These are phyloP conservation scores for Ophion slaviceki DNA, from an alignment of 2,888 invertebrate genomes.

Conservation along the genomic window DNA sequence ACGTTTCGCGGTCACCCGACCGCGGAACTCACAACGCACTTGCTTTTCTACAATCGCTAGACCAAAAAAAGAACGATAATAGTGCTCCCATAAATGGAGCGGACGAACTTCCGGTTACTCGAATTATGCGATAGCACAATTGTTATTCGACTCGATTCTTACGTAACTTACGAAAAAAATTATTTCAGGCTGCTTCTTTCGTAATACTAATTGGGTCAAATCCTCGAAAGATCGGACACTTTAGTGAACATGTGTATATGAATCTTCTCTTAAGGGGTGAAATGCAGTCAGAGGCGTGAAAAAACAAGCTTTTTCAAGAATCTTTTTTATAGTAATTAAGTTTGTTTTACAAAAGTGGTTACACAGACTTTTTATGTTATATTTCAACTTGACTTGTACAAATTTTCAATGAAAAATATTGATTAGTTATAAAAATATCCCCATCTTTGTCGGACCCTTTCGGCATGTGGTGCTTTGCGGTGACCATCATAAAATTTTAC, in stretches of 20 bases:
- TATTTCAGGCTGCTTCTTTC: background rate
- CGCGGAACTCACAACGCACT: slow-evolving; percentile 34
- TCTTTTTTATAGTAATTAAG: too few relatives aligned
- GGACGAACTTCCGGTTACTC: slow-evolving; percentile 57
- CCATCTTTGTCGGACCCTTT: too few relatives aligned
- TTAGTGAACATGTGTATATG: background rate
- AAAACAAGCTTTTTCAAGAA: too few relatives aligned
- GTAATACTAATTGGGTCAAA: background rate
- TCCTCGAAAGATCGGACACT: background rate
- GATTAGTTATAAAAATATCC: too few relatives aligned
- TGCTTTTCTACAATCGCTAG: background rate
- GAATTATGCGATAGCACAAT: slow-evolving; percentile 47
- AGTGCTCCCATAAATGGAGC: slow-evolving; percentile 8
- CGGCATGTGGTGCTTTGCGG: too few relatives aligned
- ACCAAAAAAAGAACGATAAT: slow-evolving; percentile 34
- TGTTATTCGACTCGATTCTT: slow-evolving; percentile 20
- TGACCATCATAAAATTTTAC: too few relatives aligned
- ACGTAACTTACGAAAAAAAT: background rate
- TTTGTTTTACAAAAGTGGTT: too few relatives aligned
- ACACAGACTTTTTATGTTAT: too few relatives aligned
- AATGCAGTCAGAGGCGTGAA: too few relatives aligned
- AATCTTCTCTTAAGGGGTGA: too few relatives aligned
- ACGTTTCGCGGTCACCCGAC: slow-evolving; percentile 56
- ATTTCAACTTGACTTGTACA: too few relatives aligned
- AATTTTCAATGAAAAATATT: too few relatives aligned